Conservation (phyloP, 2,113 vertebrate genomes). For the Galeopterus variegatus region DNA sequence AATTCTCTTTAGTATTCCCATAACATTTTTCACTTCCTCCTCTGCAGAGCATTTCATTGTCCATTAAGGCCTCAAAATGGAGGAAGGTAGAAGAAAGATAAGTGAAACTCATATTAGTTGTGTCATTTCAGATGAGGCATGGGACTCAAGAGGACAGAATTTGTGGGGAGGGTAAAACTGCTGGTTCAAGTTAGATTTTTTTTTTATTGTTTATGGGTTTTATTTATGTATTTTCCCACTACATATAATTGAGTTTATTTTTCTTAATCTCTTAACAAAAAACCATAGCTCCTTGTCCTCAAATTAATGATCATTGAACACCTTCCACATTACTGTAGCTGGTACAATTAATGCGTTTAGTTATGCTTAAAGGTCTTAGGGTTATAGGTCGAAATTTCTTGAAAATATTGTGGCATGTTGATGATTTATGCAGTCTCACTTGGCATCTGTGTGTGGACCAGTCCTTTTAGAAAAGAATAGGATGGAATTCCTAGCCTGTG, state of each 20-base stretch:
- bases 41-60: background rate
- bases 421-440: background rate
- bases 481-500: background rate
- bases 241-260: conserved; percentile 45
- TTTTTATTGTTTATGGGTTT: background rate
- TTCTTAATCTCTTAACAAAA: conserved; percentile 44
- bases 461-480: background rate
- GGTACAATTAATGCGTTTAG: background rate
- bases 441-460: background rate
- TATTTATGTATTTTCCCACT: conserved; percentile 26
- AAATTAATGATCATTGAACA: background rate
- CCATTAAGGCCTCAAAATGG: background rate
- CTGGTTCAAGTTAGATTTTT: conserved; percentile 13
- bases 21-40: conserved; percentile 32
- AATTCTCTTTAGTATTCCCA: conserved; percentile 53
- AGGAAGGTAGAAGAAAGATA: background rate
- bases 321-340: background rate
- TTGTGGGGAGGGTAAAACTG: background rate
- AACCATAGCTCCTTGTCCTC: background rate
- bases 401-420: background rate
- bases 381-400: background rate
- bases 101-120: background rate
- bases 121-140: background rate
- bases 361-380: background rate
- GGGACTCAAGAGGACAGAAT: background rate